Conservation (phyloP, 2,888 invertebrate species). For the Plusia festucae region DNA sequence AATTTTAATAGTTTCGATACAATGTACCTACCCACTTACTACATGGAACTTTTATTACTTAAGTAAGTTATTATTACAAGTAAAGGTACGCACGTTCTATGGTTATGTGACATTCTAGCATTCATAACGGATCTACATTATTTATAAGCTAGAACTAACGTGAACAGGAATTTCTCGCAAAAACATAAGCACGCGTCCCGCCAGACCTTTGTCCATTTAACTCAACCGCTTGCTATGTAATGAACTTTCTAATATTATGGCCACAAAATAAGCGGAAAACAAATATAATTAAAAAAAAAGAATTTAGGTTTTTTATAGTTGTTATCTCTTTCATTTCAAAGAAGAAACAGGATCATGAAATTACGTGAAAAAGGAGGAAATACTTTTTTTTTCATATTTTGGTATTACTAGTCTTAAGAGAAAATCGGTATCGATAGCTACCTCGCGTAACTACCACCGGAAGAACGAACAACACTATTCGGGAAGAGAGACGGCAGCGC, state of each 20-base stretch:
- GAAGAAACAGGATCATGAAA: too few species aligned
- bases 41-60: not conserved
- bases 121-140: not conserved
- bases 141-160: conserved; percentile 12
- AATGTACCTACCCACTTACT: not conserved
- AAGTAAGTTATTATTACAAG: not conserved
- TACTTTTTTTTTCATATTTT: too few species aligned
- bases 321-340: too few species aligned
- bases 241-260: conserved; percentile 53
- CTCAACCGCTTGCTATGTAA: conserved; percentile 49
- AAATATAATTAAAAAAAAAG: too few species aligned
- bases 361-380: too few species aligned
- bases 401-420: too few species aligned
- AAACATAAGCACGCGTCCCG: conserved; percentile 26
- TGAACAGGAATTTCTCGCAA: conserved; percentile 35
- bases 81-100: not conserved
- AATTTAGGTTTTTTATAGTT: too few species aligned
- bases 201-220: conserved; percentile 47
- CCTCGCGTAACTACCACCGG: too few species aligned
- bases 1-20: too few species aligned
- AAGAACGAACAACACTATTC: too few species aligned
- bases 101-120: not conserved
- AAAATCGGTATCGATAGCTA: too few species aligned
- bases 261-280: conserved; percentile 20
- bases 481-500: too few species aligned